A percentile compares a stretch with the other conserved stretches of the same genome.
These are phyloP conservation scores for Aethes cnicana DNA, from an alignment of 2,888 invertebrate genomes.

Conservation along the genomic window DNA sequence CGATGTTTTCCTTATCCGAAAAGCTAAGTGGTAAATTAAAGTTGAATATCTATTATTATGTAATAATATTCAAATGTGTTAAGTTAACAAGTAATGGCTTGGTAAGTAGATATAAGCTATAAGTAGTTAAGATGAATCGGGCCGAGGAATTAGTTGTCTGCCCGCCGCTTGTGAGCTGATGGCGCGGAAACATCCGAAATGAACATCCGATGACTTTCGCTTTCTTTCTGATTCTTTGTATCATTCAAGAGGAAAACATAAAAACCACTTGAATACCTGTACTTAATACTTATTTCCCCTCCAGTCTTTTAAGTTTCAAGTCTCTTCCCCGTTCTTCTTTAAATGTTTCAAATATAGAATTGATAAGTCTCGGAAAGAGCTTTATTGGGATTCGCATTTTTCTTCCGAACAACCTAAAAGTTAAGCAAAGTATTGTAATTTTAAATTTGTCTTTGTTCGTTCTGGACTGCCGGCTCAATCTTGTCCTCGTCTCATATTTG, in stretches of 20 bases:
- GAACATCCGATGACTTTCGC: constrained; percentile 74
- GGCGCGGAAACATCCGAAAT: constrained; percentile 70
- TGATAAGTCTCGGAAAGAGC: constrained; percentile 10
- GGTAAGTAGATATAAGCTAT: background rate
- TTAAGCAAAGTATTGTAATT: constrained; percentile 27
- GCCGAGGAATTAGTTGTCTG: constrained; percentile 53
- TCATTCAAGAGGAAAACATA: constrained; percentile 54
- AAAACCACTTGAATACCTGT: constrained; percentile 54
- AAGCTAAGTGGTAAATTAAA: no score
- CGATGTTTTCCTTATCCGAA: no score
- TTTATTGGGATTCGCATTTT: constrained; percentile 25
- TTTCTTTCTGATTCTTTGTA: constrained; percentile 69
- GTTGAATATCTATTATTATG: no score
- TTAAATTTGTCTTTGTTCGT: constrained; percentile 23
- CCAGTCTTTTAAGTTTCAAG: no score
- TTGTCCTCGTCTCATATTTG: constrained; percentile 16
- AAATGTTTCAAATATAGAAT: constrained; percentile 17
- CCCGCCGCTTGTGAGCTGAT: constrained; percentile 63
- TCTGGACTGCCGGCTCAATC: constrained; percentile 16
- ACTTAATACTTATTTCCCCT: constrained; percentile 48
- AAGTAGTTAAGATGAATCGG: constrained; percentile 20
- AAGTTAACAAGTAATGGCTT: no score
- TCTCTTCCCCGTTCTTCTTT: constrained; percentile 40
- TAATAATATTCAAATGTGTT: no score
- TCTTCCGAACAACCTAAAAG: constrained; percentile 21